Evolutionary conservation across 2,888 invertebrate genomes (phyloP), one percentile per base, ranked within the genome.

Genomic region (Octonoba sinensis): DNA sequence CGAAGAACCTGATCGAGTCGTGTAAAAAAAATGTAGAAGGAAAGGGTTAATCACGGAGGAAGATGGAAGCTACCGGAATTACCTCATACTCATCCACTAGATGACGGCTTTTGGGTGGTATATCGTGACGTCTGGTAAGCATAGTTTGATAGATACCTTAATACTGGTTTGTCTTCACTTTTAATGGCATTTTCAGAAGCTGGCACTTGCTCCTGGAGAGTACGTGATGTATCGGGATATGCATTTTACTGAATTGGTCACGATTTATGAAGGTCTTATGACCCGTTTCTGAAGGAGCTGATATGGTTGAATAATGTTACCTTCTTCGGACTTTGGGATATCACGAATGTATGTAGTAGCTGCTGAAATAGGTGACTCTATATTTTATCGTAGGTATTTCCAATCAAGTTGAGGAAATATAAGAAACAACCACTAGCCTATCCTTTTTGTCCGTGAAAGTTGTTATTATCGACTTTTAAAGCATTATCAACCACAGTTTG

Each of bases 41-140:
- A 72, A 81, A 73, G 79, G 79, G 79, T 81, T 81, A 81, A 81
- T 81, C 79, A 73, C 57, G 11, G 57, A 56, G 79, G 79, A 62
- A 51, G 69, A 49, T 36, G 54, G 46, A 51, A 49, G 73, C 79
- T 73, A 73, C 79, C 72, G 49, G 73, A 73, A 81, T 78, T 78
- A 71, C 59, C 51, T 24, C 27, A 27, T 46, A 22, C 56, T 49
- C 57, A 27, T 49, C n/a, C 18, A 36, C 36, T 11, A 36, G 36
- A 36, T 36, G 36, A 36, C 36, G 36, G 36, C 36, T 36, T n/a
- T 44, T 36, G 62, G 62, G 44, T 36, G 62, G 44, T 44, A 62
- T 62, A 47, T 81, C 79, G 79, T 81, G 79, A 81, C 73, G 44
- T 56, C 69, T 46, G 73, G 79, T 81, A 81, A 73, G 64, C 74